Evolutionary conservation across 2,113 vertebrate genomes (phyloP), one percentile per base, ranked within the genome.

Genomic region (Bungarus multicinctus): DNA sequence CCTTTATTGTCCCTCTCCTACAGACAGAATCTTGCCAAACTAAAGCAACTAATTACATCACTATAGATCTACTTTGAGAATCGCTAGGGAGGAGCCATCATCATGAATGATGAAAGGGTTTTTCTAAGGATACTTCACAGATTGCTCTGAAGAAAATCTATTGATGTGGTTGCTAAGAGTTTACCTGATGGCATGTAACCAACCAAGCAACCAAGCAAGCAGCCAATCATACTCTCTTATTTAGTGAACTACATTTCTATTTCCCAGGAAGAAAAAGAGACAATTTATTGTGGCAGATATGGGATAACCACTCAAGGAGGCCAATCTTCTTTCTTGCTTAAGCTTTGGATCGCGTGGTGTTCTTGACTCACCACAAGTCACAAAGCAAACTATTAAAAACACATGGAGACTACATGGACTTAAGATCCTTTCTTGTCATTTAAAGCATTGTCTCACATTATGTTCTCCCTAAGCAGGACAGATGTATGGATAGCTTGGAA

Each of bases 161-260:
- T 39, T 18, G 2, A 81, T 20, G 6, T 81, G n/a, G 69, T 81
- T 20, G 34, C 69, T 9, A 39, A 81, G 69, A 81, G 6, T 81
- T 20, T 14, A 39, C 16, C 6, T 20, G 69, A 81, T 39, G 69
- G 69, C 34, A 20, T 39, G 6, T 81, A 20, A 34, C 34, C 69
- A 74, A 6, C 5, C n/a, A n/a, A 16, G 1, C 58, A 30, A 4
- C 3, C 58, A 11, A 30, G 9, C 9, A 16, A 18, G 9, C 25
- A 16, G 5, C 30, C 64, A 16, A 69, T 5, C 12, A 4, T 53
- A 88, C 91, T 88, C 18, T 30, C 9, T 54, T 55, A 20, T 52
- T 50, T 81, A 53, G 55, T 88, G 47, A 94, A 95, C 92, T 94
- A 86, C 90, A 91, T 93, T 87, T 45, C 87, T 54, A n/a, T 91